These are phyloP conservation scores for Micronycteris hirsuta DNA, from an alignment of 2,113 vertebrate species.

Conservation along the genomic window DNA sequence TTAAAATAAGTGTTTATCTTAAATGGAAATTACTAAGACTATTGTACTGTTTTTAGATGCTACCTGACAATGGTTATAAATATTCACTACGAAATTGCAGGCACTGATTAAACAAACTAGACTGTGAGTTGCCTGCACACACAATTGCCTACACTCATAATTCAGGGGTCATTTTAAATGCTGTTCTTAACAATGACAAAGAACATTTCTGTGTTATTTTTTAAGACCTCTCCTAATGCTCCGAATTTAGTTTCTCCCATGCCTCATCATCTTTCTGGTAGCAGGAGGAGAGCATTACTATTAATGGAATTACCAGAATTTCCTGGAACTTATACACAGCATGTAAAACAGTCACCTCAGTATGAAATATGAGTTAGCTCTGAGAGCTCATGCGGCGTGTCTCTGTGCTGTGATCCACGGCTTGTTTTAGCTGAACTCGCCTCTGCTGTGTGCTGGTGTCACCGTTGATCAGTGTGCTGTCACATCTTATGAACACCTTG, in stretches of 20 bases:
- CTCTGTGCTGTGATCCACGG: background rate
- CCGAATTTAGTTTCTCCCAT: background rate
- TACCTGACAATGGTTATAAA: background rate
- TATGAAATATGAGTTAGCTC: background rate
- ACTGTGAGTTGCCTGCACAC: background rate
- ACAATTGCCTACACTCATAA: background rate
- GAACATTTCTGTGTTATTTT: background rate
- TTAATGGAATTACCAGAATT: background rate
- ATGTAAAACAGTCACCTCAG: background rate
- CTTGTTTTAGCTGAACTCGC: background rate
- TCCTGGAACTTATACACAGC: background rate
- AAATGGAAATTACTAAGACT: background rate
- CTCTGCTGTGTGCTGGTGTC: background rate
- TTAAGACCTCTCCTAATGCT: background rate
- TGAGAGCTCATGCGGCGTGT: background rate
- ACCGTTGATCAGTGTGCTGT: background rate
- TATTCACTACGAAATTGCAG: background rate
- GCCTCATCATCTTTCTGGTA: background rate
- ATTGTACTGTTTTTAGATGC: background rate
- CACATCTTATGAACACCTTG: background rate
- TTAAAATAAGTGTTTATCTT: background rate
- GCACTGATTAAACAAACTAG: background rate
- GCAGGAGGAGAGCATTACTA: background rate
- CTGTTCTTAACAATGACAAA: background rate
- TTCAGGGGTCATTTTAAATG: background rate